Evolutionary conservation across 2,888 invertebrate genomes (phyloP).

Genomic region (Empis stercorea): DNA sequence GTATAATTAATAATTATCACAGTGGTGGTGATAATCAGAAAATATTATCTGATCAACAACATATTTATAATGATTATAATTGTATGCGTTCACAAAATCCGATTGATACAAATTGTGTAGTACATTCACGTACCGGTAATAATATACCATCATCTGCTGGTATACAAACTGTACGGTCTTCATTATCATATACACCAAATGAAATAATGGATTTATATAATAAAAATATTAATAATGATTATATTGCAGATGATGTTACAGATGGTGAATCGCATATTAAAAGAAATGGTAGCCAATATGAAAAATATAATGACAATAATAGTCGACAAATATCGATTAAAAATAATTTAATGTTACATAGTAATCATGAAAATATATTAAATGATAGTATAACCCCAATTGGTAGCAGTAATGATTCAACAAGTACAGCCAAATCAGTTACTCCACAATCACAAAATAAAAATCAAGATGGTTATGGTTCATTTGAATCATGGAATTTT

Average conservation of each 20-base stretch:
- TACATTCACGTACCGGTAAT: not conserved
- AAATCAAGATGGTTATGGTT: conserved; percentile 52
- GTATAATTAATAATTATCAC: not conserved
- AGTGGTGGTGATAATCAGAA: not conserved
- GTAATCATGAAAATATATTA: not conserved
- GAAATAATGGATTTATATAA: conserved; percentile 9
- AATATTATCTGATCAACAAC: no score
- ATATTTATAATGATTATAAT: no score
- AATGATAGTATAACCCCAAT: not conserved
- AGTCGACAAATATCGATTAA: no score
- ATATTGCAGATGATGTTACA: no score
- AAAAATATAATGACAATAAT: no score
- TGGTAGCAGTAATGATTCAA: not conserved
- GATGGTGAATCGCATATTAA: no score
- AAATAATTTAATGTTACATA: no score
- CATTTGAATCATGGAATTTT: conserved; percentile 66
- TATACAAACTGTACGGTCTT: no score
- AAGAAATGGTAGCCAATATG: no score
- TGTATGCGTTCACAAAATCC: no score
- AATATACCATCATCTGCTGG: not conserved
- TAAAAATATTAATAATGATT: conserved; percentile 6
- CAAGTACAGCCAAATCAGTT: not conserved
- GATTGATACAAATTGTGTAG: not conserved
- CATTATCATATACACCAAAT: no score
- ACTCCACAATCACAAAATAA: conserved; percentile 25